Base-by-base conservation (phyloP, 2,113 vertebrate genomes). In the Ptyas mucosa region DNA sequence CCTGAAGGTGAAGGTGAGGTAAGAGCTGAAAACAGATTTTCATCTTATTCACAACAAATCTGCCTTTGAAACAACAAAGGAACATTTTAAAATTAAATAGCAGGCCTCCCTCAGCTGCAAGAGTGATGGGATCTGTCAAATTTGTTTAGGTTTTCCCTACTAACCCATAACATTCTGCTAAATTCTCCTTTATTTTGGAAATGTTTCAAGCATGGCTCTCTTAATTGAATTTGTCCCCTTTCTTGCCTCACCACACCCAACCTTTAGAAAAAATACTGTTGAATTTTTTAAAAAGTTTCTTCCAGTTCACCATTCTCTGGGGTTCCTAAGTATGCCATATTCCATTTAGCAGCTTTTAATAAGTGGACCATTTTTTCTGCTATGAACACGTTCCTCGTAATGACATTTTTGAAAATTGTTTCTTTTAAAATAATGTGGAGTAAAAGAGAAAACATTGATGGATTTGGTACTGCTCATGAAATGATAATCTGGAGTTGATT, bases 191-290 rank as follows among this genome's bases (percentile, higher is more conserved):
- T 55, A 92, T 92, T 93, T 93, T 91, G 91, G 91, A 94, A 29
- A 52, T 94, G 51, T 93, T 95, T 93, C 89, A 90, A 14, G 20
- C 3, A 87, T 75, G 75, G 23, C 46, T 93, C 96, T 94, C 90
- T 24, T 88, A 61, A 39, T 61, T 89, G 86, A 91, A 93, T 81
- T 94, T 1, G 0, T 89, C 46, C 46, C 18, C 43, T 81, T 81
- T 39, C 69, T 81, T 34, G 23, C 39, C 8, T 39, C 4, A 46
- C 26, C 39, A 55, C 24, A 7, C 34, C 51, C 55, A 20, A 26
- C 9, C 12, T 9, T 29, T 39, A 61, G 61, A 39, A 39, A 54
- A 24, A 54, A 54, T 18, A 10, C 57, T 61, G 46, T 12, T 0
- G 24, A 21, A 7, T 26, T 43, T 1, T n/a, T 57, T 34, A 10